Base-by-base conservation (phyloP, 1,140 invertebrate genomes). In the Camponotus floridanus region DNA sequence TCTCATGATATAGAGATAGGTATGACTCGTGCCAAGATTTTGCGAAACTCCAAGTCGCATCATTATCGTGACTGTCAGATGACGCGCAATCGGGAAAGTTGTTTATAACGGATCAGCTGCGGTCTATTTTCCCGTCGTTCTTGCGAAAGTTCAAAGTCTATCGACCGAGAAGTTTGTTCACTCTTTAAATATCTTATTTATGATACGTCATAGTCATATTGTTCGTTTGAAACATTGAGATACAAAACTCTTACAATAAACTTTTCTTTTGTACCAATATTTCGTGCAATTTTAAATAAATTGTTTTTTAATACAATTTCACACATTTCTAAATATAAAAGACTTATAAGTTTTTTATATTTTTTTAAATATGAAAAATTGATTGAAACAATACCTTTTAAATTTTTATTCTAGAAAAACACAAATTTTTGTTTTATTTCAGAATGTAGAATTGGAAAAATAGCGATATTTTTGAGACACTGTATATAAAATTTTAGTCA, bases 31-130 rank as follows among this genome's bases (percentile, higher is more conserved):
- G 2, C 2, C 3, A 15, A 8, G 31, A 59, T 51, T 68, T 79
- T 6, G 9, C 26, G 11, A 65, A 51, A 64, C 13, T 5, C 2
- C n/a, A 67, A 42, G 15, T 48, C 8, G 21, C n/a, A 13, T 26
- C 9, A 61, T 65, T 31, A 68, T 31, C 39, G 4, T 5, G 15
- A 8, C 26, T 21, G 33, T 26, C n/a, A 48, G 33, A 51, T 89
- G 67, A 76, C n/a, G 61, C 57, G 78, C 59, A 73, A 15, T 18
- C 39, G 55, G 62, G 42, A 89, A 81, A 65, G 59, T 86, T 81
- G 51, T 86, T 88, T 76, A 42, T n/a, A 39, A 76, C 74, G 39
- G 15, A 80, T 80, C 61, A 80, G 80, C 74, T 85, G 79, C 73
- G n/a, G 5, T 36, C 13, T 57, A 51, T 85, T 86, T 81, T 84